Evolutionary conservation across 2,113 vertebrate genomes (phyloP).

Genomic region (Microtus oregoni): DNA sequence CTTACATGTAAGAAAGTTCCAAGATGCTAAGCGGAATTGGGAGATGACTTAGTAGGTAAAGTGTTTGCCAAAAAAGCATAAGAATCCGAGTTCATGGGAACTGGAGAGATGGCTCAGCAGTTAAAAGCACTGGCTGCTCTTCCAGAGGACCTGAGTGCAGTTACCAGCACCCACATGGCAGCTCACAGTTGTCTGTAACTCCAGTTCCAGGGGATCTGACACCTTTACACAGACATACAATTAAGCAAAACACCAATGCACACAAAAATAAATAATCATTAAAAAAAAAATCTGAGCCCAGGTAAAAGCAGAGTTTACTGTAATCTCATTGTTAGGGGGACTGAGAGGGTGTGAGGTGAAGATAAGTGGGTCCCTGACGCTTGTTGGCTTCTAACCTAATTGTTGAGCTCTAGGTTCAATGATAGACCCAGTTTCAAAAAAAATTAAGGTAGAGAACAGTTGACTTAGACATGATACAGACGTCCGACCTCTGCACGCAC

Average conservation of each 20-base stretch:
- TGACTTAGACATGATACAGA: not conserved
- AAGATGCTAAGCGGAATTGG: not conserved
- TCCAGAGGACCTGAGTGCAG: not conserved
- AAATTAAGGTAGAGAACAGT: not conserved
- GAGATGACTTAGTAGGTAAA: not conserved
- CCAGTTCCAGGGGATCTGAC: too few species aligned
- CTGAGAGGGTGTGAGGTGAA: too few species aligned
- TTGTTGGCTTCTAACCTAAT: not conserved
- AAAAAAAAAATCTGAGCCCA: too few species aligned
- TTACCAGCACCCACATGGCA: not conserved
- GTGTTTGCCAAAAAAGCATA: not conserved
- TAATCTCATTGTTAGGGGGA: not conserved
- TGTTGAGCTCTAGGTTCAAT: not conserved
- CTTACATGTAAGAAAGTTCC: not conserved
- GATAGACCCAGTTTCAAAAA: not conserved
- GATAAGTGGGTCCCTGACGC: not conserved
- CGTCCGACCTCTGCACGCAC: not conserved
- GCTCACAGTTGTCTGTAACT: not conserved
- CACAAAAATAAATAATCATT: too few species aligned
- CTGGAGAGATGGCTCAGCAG: too few species aligned
- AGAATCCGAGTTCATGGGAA: not conserved
- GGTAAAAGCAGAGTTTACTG: not conserved
- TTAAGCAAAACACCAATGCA: too few species aligned
- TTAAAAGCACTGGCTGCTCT: not conserved
- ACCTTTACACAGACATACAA: too few species aligned